Evolutionary conservation across 2,888 invertebrate genomes (phyloP), one percentile per base, ranked within the genome.

Genomic region (Rotaria magnacalcarata): DNA sequence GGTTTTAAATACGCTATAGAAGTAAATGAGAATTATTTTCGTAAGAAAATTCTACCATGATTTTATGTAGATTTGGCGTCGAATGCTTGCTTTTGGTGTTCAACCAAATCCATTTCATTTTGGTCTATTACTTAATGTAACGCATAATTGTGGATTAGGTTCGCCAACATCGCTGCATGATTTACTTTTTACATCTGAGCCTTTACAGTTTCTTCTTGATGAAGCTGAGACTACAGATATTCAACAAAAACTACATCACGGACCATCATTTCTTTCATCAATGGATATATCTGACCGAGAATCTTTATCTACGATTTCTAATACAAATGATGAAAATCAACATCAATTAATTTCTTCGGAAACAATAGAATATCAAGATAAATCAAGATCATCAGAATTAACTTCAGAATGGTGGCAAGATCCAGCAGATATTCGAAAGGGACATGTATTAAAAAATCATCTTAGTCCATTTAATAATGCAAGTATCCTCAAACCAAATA

Each of bases 1-100:
- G 97, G 97, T 0, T 94, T 96, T 89, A 93, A 94, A 88, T 94
- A 95, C 92, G 94, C 94, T 41, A 91, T 97, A 5, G 90, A 94
- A 86, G 94, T 93, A 88, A 67, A 75, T 47, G 24, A 43, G 8
- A 67, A 16, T 67, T 34, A 16, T 67, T 11, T 67, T 27, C 10
- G 4, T 2, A 67, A 34, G n/a, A 67, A 11, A 34, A 34, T 19
- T 85, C 19, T 74, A 21, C 19, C 19, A 41, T 19, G 56, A 75
- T 86, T 88, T 88, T 85, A 85, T 88, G 19, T 87, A 92, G 92
- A 91, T 95, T n/a, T 96, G 96, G 96, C 93, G 94, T 85, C 94
- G 94, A 92, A 94, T 96, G 94, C 90, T 93, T 52, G 91, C 92
- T 84, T 92, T 93, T 89, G 92, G 92, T 84, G 92, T 96, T 75